Conservation (phyloP, 2,888 invertebrate genomes). For the Eustalomyia histrio region DNA sequence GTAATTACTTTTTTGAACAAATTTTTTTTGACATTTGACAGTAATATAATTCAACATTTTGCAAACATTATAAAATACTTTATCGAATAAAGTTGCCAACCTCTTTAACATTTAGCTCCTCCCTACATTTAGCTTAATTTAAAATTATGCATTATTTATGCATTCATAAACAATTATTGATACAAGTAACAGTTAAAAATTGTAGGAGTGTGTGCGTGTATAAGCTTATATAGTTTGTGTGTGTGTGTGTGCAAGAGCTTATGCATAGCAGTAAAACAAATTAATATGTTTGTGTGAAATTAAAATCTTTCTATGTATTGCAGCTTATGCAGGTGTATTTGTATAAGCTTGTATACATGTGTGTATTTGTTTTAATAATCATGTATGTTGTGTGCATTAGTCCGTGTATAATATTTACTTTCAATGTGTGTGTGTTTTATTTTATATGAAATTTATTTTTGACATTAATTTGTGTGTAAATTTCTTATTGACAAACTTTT, state of each 20-base stretch:
- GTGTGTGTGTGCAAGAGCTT: not conserved
- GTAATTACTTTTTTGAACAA: constrained; percentile 46
- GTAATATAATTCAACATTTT: constrained; percentile 8
- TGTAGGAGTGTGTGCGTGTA: not conserved
- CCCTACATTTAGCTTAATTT: not conserved
- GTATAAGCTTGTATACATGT: not conserved
- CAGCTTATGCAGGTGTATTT: not conserved
- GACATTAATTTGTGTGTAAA: constrained; percentile 2
- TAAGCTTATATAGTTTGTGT: not conserved
- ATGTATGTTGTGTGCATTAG: not conserved
- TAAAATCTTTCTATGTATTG: not conserved
- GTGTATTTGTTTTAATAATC: too few species aligned
- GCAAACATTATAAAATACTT: constrained; percentile 1
- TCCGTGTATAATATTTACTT: not conserved
- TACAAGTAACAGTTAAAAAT: constrained; percentile 22
- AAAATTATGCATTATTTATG: constrained; percentile 32
- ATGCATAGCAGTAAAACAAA: not conserved
- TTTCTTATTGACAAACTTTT: not conserved
- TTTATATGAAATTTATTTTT: not conserved
- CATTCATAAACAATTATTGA: constrained; percentile 33
- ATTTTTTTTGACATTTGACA: constrained; percentile 44
- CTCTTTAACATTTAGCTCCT: not conserved
- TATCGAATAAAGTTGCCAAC: not conserved
- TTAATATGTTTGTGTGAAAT: not conserved
- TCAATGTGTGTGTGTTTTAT: too few species aligned